Evolutionary conservation across 2,797 vertebrate genomes (phyloP), one percentile per base, ranked within the genome.

Genomic region (Hyperoplus lanceolatus): DNA sequence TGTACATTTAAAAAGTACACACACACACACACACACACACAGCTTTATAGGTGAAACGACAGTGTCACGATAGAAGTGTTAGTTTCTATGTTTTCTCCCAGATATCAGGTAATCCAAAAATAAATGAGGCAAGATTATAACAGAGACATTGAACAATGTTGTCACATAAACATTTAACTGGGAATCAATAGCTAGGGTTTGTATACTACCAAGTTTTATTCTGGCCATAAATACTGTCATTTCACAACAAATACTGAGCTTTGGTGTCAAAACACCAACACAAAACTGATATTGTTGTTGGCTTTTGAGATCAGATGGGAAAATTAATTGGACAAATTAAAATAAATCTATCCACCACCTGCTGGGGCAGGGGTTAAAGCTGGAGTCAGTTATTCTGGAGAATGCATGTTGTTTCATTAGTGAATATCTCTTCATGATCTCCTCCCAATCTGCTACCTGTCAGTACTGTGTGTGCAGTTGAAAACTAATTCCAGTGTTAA

Each of bases 21-120:
- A n/a, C 6, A 38, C 14, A 46, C 41, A 55, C 15, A 49, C 15
- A 57, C 3, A 56, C 4, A 21, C 14, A 38, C 4, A 68, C 21
- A 8, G 4, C 10, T 18, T 13, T 39, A 53, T 39, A 41, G 4
- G 43, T 59, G 42, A 74, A 82, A 74, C 59, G 8, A 62, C 63
- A 59, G 7, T 55, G 21, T n/a, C 15, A 49, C 9, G 14, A 21
- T 16, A 13, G 14, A 59, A 39, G 11, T 67, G 38, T 46, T 29
- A 6, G 7, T 36, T 48, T 38, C 10, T 29, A 16, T 48, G 39
- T 9, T 56, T 36, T 38, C 10, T 39, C 46, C 14, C 8, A n/a
- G 0, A 73, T 5, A 16, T 48, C 13, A 46, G n/a, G 1, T 50
- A 0, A 64, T 63, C 18, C 0, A 43, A 62, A 16, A 55, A 15